phyloP scores from a whole-genome alignment of 2,113 vertebrate species.

The Puffinus mauretanicus region DNA sequence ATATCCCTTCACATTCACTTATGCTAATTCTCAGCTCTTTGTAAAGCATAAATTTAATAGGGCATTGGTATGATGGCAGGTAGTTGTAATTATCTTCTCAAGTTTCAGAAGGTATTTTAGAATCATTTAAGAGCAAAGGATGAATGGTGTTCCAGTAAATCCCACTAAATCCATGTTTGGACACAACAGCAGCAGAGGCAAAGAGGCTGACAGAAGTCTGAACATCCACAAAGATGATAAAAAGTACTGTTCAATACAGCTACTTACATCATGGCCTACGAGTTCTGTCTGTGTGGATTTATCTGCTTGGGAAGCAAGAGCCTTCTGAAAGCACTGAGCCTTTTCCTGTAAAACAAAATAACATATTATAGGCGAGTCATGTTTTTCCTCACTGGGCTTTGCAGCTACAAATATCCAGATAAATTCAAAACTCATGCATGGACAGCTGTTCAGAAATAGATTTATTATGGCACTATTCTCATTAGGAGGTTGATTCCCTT shows the following conservation, averaged over 20 bases:
- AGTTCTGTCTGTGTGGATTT: conserved; percentile 94
- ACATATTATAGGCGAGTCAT: not conserved
- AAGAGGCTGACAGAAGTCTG: conserved; percentile 27
- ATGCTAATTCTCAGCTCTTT: conserved; percentile 37
- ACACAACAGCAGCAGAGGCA: conserved; percentile 34
- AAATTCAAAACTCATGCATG: not conserved
- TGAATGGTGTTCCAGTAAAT: conserved; percentile 17
- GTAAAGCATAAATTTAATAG: conserved; percentile 52
- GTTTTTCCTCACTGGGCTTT: not conserved
- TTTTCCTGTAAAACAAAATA: conserved; percentile 83
- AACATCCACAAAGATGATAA: conserved; percentile 49
- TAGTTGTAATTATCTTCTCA: conserved; percentile 45
- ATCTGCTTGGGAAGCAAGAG: conserved; percentile 85
- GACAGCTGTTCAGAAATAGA: not conserved
- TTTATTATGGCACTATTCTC: not conserved
- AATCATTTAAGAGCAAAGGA: conserved; percentile 56
- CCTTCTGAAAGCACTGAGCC: conserved; percentile 83
- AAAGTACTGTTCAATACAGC: conserved; percentile 13
- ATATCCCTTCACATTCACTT: not conserved
- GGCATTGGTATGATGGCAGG: not conserved
- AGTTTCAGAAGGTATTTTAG: conserved; percentile 19
- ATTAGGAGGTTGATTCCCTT: not conserved
- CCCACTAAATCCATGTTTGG: conserved; percentile 11
- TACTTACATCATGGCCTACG: conserved; percentile 88
- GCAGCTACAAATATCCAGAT: not conserved